Evolutionary conservation across 2,888 invertebrate species (phyloP), one percentile per base, ranked within the genome.

Genomic region (Lycia hirtaria): DNA sequence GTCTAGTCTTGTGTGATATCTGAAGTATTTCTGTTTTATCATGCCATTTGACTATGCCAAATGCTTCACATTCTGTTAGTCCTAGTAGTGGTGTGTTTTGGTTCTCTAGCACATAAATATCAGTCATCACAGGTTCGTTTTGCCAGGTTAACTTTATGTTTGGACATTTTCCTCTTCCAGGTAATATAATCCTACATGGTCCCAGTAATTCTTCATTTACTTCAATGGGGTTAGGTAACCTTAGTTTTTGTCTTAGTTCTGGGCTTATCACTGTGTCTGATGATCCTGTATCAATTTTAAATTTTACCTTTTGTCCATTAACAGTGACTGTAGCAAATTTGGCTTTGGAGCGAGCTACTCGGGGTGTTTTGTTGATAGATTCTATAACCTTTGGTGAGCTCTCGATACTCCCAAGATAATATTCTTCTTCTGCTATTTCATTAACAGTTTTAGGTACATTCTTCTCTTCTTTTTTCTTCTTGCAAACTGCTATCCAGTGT

Each of bases 221-320:
- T 15, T 41, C 26, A 26, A 41, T 14, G 2, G 41, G 41, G 1
- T 15, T 14, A 26, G 41, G 26, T 6, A 41, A 9, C 22, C 12
- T 24, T n/a, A 41, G 41, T 26, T 22, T 41, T 26, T 6, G 1
- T 41, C 26, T 24, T 14, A 41, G 41, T 15, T 41, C 41, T 6
- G 41, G 41, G 41, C 41, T 15, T 26, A 41, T 41, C 3, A 41
- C 24, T 41, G 41, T 41, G 4, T 24, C 26, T 7, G 41, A 41
- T 26, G 41, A 12, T 41, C 41, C 41, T 3, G 41, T 14, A 9
- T 41, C 41, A 7, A 26, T 4, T 41, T 41, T 41, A 10, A 41
- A 41, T 41, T 41, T 41, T 3, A 41, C 14, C 14, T 41, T 41
- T 14, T 26, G 24, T 24, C 41, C 41, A 15, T 41, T 41, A 14